Conservation (phyloP, 2,888 invertebrate genomes). For the Torymus tubicola region DNA sequence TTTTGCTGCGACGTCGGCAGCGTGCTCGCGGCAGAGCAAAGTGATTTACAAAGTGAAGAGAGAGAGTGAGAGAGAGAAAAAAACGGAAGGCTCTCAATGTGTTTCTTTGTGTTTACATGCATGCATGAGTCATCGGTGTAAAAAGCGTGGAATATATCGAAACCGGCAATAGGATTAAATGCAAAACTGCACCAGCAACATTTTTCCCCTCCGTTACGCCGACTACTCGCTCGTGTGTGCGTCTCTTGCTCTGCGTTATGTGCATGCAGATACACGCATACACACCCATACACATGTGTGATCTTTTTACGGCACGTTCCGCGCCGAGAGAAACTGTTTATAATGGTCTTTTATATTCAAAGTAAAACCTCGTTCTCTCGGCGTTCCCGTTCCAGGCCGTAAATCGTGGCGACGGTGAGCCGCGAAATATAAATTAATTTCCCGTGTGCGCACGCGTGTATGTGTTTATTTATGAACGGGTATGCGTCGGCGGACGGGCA, state of each 20-base stretch:
- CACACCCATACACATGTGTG: not conserved
- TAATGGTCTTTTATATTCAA: constrained; percentile 58
- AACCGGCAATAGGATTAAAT: constrained; percentile 52
- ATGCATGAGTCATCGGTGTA: constrained; percentile 46
- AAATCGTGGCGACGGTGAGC: constrained; percentile 57
- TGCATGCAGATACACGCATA: not conserved
- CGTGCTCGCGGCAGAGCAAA: not conserved
- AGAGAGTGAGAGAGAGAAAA: not conserved
- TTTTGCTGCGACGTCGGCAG: not conserved
- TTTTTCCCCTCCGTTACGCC: constrained; percentile 42
- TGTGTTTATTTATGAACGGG: constrained; percentile 5
- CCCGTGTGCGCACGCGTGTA: constrained; percentile 18
- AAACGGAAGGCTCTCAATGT: constrained; percentile 28
- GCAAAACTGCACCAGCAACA: constrained; percentile 49
- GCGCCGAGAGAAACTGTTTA: constrained; percentile 55
- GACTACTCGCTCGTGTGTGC: not conserved
- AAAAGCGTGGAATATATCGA: constrained; percentile 49
- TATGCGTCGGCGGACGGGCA: not conserved
- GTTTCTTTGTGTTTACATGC: constrained; percentile 50
- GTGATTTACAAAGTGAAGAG: constrained; percentile 25
- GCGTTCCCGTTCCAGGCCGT: constrained; percentile 55
- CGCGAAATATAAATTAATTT: constrained; percentile 58
- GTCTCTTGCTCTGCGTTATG: not conserved
- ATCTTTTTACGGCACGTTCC: constrained; percentile 56
- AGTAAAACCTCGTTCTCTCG: constrained; percentile 56